A percentile compares a stretch with the other conserved stretches of the same genome.
Conservation (phyloP, 2,888 invertebrate genomes). For the Dicranocentrus wangi region DNA sequence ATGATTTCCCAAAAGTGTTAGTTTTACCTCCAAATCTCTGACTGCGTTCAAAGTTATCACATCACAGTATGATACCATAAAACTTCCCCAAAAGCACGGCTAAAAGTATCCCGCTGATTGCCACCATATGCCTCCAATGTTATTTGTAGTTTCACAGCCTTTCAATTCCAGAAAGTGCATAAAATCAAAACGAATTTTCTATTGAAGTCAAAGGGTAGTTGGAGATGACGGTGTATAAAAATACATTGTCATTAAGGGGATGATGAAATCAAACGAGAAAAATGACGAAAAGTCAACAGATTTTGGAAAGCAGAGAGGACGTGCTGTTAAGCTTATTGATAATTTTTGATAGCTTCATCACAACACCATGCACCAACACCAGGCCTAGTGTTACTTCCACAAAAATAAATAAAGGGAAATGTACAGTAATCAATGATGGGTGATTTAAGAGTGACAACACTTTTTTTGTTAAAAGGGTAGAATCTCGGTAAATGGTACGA, state of each 20-base stretch:
- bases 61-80: slow-evolving; percentile 30
- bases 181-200: neutral
- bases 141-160: neutral
- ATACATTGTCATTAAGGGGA: slow-evolving; percentile 42
- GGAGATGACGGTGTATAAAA: slow-evolving; percentile 12
- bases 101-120: slow-evolving; percentile 35
- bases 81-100: slow-evolving; percentile 27
- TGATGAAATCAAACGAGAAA: slow-evolving; percentile 37
- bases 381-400: neutral
- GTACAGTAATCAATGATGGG: slow-evolving; percentile 30
- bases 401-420: slow-evolving; percentile 41
- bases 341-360: slow-evolving; percentile 56
- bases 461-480: slow-evolving; percentile 52
- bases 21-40: neutral
- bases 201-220: neutral
- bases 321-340: slow-evolving; percentile 39
- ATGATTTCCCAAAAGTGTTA: neutral
- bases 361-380: neutral
- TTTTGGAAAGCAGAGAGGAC: slow-evolving; percentile 21
- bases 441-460: slow-evolving; percentile 43
- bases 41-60: too few species aligned
- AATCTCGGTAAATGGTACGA: slow-evolving; percentile 53
- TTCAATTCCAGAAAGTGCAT: slow-evolving; percentile 11
- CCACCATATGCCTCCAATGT: slow-evolving; percentile 32
- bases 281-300: slow-evolving; percentile 54